Conservation (phyloP, 2,113 vertebrate genomes). For the Leucosticte australis region DNA sequence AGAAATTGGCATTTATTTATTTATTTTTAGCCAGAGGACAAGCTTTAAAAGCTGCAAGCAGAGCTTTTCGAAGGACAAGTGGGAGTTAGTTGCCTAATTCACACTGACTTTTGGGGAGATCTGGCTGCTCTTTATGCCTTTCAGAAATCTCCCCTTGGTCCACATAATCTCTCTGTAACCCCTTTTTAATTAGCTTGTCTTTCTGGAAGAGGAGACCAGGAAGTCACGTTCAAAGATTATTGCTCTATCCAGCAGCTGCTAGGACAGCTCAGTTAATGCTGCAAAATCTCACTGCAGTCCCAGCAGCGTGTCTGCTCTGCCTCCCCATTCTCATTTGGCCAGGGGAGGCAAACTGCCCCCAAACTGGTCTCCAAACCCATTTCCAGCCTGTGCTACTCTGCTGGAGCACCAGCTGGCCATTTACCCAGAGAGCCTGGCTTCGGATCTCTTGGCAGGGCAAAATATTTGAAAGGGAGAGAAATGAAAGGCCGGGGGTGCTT, state of each 20-base stretch:
- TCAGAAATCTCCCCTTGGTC: conserved; percentile 23
- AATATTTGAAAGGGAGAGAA: conserved; percentile 3
- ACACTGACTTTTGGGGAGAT: neutral
- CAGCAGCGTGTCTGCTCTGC: neutral
- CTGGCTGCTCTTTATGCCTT: neutral
- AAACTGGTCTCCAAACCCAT: neutral
- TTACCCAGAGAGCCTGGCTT: neutral
- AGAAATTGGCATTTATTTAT: neutral
- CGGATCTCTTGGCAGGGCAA: conserved; percentile 21
- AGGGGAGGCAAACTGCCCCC: neutral
- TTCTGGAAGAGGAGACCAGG: conserved; percentile 22
- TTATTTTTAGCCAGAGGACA: neutral
- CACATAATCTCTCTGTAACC: conserved; percentile 40
- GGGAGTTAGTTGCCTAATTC: conserved; percentile 3
- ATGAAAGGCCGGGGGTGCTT: neutral
- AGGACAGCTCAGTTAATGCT: conserved; percentile 5
- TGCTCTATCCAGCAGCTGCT: conserved; percentile 50
- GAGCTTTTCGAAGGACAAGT: neutral
- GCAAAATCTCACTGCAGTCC: neutral
- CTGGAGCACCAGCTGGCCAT: neutral
- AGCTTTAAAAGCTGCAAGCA: neutral
- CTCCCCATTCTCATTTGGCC: neutral
- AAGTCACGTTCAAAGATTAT: conserved; percentile 37
- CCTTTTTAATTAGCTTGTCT: conserved; percentile 58
- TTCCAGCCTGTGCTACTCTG: neutral